Base-by-base conservation (phyloP, 1,140 invertebrate genomes). In the Hyposmocoma kahamanoa region DNA sequence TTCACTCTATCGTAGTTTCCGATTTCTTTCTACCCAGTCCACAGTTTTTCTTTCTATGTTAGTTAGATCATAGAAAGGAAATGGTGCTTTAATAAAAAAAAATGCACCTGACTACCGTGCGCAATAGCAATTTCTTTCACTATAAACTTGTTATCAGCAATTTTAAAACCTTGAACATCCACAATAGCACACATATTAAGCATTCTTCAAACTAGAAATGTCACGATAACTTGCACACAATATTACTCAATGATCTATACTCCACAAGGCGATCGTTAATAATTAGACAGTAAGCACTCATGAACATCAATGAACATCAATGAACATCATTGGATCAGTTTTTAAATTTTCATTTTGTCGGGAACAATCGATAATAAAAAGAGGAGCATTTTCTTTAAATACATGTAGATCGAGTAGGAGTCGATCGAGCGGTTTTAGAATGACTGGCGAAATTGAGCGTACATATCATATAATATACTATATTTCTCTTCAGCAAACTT, bases 211-310 rank as follows among this genome's bases (percentile, higher is more conserved):
- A n/a, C n/a, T n/a, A 30, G 10, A 13, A 13, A 30, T 30, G 38
- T 57, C 55, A 57, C 52, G 38, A 41, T 41, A 52, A 24, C 48
- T 51, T 57, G n/a, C 48, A 28, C n/a, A 61, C 58, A 41, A 56
- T 51, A 26, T 48, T 53, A 22, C 42, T 59, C 10, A 62, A 41
- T 11, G 56, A 56, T 45, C 39, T 62, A 34, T 63, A 59, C 50
- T 62, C 56, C 15, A 54, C 15, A 13, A 63, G 26, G 6, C 42
- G 43, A 43, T 63, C 56, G 48, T 63, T 59, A 11, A 63, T 47
- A 22, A 59, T 59, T 20, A 63, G 26, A 47, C 60, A 63, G 42
- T 63, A 59, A 0, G 56, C 60, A 24, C 47, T 56, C 50, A 28
- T 53, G 53, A 43, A 63, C 52, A 42, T 49, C 41, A 28, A 28